A percentile compares a stretch with the other conserved stretches of the same genome.
Evolutionary conservation across 1,140 invertebrate genomes (phyloP).

Genomic region (Atta cephalotes): DNA sequence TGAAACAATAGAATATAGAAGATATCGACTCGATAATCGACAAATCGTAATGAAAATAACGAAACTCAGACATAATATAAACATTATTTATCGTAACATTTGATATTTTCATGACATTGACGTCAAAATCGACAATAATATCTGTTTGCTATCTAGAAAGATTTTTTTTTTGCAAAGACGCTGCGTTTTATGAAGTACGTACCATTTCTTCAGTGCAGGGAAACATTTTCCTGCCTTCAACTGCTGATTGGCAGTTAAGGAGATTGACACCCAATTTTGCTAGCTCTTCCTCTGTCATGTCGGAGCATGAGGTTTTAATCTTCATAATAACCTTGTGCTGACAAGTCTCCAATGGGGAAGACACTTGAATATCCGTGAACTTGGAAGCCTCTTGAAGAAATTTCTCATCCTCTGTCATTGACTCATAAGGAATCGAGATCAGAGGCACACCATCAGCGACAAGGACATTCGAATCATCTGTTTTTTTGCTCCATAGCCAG

Average conservation of each 20-base stretch:
- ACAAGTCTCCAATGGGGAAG: conserved; percentile 89
- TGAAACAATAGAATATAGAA: neutral
- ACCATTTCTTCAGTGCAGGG: conserved; percentile 89
- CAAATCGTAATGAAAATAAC: conserved; percentile 18
- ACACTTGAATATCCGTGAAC: conserved; percentile 86
- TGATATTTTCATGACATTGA: too few species aligned
- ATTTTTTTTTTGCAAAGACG: conserved; percentile 16
- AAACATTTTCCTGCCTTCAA: conserved; percentile 88
- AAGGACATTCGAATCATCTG: conserved; percentile 70
- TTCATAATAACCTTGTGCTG: conserved; percentile 89
- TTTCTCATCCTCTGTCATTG: conserved; percentile 88
- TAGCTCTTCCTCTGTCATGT: conserved; percentile 89
- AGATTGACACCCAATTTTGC: conserved; percentile 90
- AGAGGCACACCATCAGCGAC: conserved; percentile 81
- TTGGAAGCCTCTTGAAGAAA: conserved; percentile 89
- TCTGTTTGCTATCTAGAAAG: too few species aligned
- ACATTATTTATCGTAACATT: too few species aligned
- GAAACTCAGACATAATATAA: neutral
- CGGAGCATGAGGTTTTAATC: conserved; percentile 87
- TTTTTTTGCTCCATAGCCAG: conserved; percentile 81
- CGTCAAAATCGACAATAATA: too few species aligned
- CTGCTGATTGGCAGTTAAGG: conserved; percentile 90
- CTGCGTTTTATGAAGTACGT: conserved; percentile 57
- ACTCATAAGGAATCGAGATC: conserved; percentile 87
- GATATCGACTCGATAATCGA: neutral